phyloP scores from a whole-genome alignment of 2,888 invertebrate genomes.

The Aphidoletes aphidimyza region DNA sequence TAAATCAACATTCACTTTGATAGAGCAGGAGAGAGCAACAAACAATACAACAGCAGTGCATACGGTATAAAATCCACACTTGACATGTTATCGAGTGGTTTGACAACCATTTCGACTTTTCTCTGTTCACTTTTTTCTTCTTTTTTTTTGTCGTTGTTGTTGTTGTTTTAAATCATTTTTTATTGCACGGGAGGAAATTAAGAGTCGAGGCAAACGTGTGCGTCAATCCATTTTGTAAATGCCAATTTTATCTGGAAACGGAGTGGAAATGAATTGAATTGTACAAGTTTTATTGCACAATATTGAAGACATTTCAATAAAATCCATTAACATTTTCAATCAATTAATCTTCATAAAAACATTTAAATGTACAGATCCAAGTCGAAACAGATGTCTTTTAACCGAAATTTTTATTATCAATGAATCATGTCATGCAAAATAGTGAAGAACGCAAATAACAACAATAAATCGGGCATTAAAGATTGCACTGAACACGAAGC shows the following conservation, averaged over 20 bases:
- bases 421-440: no score
- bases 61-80: neutral
- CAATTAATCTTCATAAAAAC: constrained; percentile 4
- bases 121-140: no score
- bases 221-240: constrained; percentile 27
- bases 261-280: no score
- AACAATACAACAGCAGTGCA: neutral
- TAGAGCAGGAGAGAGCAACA: neutral
- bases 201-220: constrained; percentile 4
- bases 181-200: neutral
- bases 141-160: neutral
- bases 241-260: neutral
- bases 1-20: constrained; percentile 19
- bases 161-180: no score
- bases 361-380: neutral
- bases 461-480: constrained; percentile 10
- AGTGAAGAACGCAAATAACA: no score
- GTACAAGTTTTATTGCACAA: no score
- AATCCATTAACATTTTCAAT: constrained; percentile 13
- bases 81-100: constrained; percentile 10
- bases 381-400: constrained; percentile 14
- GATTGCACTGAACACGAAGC: neutral
- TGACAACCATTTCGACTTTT: constrained; percentile 11
- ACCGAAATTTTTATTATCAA: neutral
- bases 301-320: no score